Conservation (phyloP, 2,797 vertebrate species). For the Rallus crepitans region DNA sequence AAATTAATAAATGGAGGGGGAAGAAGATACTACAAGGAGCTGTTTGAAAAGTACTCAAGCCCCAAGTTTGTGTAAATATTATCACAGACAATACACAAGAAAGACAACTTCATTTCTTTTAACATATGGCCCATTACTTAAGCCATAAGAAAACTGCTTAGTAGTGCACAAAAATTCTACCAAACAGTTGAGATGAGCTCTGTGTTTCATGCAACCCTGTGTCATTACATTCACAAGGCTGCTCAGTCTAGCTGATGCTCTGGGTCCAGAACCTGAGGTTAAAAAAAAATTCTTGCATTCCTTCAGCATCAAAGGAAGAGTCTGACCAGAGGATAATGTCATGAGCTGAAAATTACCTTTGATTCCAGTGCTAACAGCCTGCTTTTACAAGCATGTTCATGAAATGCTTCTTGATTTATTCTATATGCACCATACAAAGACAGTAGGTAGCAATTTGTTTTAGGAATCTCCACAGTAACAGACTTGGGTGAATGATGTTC, state of each 20-base stretch:
- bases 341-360: not conserved
- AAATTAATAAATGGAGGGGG: not conserved
- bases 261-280: not conserved
- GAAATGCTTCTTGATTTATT: not conserved
- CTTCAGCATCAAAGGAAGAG: not conserved
- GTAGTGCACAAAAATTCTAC: not conserved
- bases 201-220: not conserved
- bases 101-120: not conserved
- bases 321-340: not conserved
- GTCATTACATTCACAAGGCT: not conserved
- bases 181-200: not conserved
- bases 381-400: not conserved
- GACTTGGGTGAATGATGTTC: not conserved
- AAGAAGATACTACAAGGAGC: not conserved
- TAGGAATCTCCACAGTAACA: not conserved
- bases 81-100: not conserved
- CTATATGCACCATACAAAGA: not conserved
- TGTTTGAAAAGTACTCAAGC: not conserved
- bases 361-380: not conserved
- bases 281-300: not conserved
- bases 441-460: fast-evolving
- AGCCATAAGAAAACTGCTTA: not conserved
- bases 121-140: not conserved
- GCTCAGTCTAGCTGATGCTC: not conserved
- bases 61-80: not conserved